A percentile compares a stretch with the other conserved stretches of the same genome.
Evolutionary conservation across 2,888 invertebrate species (phyloP).

Genomic region (Harpalus rubripes): DNA sequence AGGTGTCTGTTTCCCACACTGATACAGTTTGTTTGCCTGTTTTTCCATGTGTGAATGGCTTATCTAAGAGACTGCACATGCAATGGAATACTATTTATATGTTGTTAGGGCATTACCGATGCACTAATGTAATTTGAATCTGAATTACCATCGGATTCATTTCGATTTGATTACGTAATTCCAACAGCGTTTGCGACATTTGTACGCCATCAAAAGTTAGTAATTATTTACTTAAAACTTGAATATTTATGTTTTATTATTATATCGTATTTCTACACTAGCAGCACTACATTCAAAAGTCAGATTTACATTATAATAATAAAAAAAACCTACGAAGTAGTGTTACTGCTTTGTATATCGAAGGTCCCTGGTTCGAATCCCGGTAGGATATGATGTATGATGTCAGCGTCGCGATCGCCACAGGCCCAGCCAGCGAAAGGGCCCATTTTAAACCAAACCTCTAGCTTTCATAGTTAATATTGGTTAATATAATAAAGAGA

Average conservation of each 20-base stretch:
- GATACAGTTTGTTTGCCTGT: not conserved
- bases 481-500: no score
- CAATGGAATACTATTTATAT: not conserved
- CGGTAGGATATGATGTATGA: no score
- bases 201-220: not conserved
- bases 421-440: no score
- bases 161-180: not conserved
- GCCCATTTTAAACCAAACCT: no score
- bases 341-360: no score
- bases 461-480: no score
- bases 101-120: not conserved
- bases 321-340: no score
- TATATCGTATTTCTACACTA: no score
- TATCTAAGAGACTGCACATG: slow-evolving; percentile 38
- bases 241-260: not conserved
- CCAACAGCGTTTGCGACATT: not conserved
- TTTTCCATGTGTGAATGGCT: slow-evolving; percentile 29
- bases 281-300: not conserved
- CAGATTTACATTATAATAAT: no score
- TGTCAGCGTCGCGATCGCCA: no score
- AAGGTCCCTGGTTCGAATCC: no score
- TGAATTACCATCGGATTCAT: slow-evolving; percentile 2
- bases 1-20: slow-evolving; percentile 23
- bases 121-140: not conserved
- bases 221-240: not conserved